phyloP scores from a whole-genome alignment of 2,888 invertebrate species.

The Drosophila kuntzei region DNA sequence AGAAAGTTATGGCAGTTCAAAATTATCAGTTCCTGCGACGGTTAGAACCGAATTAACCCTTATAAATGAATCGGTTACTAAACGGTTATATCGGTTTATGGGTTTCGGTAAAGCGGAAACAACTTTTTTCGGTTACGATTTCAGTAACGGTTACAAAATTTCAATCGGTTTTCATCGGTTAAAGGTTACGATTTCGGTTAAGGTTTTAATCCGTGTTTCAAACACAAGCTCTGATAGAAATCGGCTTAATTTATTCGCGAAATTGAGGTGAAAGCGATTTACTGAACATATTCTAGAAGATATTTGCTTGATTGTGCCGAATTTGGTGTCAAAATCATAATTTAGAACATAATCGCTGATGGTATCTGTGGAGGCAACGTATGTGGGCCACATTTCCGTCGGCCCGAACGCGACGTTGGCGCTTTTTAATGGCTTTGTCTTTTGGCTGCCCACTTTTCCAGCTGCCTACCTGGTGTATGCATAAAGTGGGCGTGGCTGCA shows the following conservation, averaged over 20 bases:
- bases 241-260: background rate
- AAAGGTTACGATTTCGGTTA: too few species aligned
- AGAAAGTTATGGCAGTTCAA: too few species aligned
- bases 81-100: too few species aligned
- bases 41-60: too few species aligned
- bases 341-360: constrained; percentile 39
- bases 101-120: too few species aligned
- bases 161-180: too few species aligned
- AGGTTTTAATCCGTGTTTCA: too few species aligned
- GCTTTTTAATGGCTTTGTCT: constrained; percentile 79
- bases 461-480: constrained; percentile 23
- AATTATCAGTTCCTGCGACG: too few species aligned
- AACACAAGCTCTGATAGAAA: background rate
- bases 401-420: constrained; percentile 65
- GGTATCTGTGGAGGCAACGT: constrained; percentile 13
- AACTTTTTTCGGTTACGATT: too few species aligned
- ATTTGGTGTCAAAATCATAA: constrained; percentile 41
- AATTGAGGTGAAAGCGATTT: constrained; percentile 24
- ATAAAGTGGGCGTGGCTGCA: constrained; percentile 58
- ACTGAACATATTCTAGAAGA: background rate
- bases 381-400: constrained; percentile 69
- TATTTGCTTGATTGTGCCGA: background rate
- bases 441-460: constrained; percentile 30
- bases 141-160: too few species aligned
- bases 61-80: too few species aligned